Evolutionary conservation across 2,113 vertebrate genomes (phyloP), one percentile per base, ranked within the genome.

Genomic region (Grammomys surdaster): DNA sequence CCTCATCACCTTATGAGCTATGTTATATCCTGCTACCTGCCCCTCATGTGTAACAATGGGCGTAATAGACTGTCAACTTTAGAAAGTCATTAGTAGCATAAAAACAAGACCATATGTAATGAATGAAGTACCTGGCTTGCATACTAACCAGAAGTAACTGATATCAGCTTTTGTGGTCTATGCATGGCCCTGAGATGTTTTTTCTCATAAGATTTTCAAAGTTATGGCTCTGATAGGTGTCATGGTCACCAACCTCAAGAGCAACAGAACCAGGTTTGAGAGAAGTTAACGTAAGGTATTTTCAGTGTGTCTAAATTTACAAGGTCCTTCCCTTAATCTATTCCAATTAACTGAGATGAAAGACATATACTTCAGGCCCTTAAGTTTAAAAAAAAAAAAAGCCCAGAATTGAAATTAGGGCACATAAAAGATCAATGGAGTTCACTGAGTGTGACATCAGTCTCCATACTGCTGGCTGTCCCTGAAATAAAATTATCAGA

Each of bases 231-330:
- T 86, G 31, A 93, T 2, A 48, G 51, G 31, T 73, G 51, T 88
- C 51, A 63, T 16, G 58, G 81, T 69, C n/a, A 91, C 46, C 40
- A 31, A 94, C 54, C 33, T 75, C 63, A 88, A 85, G 43, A 89
- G 26, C 19, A 54, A 56, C 4, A 20, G n/a, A 33, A 22, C 88
- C 58, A 93, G 54, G 13, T 24, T 65, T 77, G n/a, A n/a, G 6
- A 84, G 36, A 89, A 88, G 76, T 75, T 46, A 48, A 91, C 36
- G 46, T 67, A 89, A 93, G 58, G 89, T 89, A 89, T 69, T 73
- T 78, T 60, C 36, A 73, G 33, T 69, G 65, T 48, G 8, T 75
- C 40, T 56, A 96, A 90, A 65, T 78, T 84, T 76, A 60, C 19
- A 82, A 85, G 85, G 26, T 26, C 78, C 48, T 72, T 88, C 76